Evolutionary conservation across 2,113 vertebrate species (phyloP).

Genomic region (Hyperoodon ampullatus): DNA sequence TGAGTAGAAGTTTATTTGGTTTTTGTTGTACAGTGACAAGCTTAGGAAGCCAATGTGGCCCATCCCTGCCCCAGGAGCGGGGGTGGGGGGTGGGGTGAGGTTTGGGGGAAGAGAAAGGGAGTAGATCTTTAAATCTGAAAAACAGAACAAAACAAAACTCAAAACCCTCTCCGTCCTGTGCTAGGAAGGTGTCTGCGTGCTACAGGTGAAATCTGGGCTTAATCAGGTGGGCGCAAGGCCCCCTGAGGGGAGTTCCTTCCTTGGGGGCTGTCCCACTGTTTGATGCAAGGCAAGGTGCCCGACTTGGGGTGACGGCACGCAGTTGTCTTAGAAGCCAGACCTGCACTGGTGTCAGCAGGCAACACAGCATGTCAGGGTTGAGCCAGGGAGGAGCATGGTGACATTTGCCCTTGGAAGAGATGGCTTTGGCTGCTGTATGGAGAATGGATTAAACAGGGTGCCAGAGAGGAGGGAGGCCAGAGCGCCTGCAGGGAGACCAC

Average conservation of each 20-base stretch:
- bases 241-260: background rate
- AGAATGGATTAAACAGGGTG: background rate
- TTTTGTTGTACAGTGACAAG: background rate
- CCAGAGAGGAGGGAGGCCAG: background rate
- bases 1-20: background rate
- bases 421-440: background rate
- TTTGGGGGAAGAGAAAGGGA: background rate
- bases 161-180: background rate
- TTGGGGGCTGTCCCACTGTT: background rate
- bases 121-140: background rate
- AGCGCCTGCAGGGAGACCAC: background rate
- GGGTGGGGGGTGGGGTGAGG: background rate
- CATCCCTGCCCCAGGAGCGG: background rate
- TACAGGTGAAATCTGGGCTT: background rate
- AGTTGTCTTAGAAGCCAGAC: background rate
- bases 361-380: no score
- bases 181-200: background rate
- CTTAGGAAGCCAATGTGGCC: background rate
- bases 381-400: background rate
- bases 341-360: rapidly evolving
- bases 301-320: rapidly evolving
- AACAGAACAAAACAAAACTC: background rate
- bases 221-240: rapidly evolving
- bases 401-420: background rate
- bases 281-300: no score